Evolutionary conservation across 2,113 vertebrate genomes (phyloP).

Genomic region (Pungitius pungitius): DNA sequence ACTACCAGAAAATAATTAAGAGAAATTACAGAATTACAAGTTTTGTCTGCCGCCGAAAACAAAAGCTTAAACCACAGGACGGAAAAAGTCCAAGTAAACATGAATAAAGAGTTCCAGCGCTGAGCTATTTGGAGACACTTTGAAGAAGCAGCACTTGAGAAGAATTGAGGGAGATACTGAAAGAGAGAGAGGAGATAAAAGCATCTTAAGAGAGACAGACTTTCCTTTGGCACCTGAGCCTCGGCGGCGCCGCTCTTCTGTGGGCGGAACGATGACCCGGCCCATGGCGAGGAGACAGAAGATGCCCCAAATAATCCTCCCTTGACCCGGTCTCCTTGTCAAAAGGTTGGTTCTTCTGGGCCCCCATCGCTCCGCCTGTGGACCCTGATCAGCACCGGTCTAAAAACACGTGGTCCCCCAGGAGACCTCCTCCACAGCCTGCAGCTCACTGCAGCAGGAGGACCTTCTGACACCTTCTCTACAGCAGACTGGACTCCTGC

Average conservation of each 20-base stretch:
- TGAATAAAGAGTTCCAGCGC: slow-evolving; percentile 56
- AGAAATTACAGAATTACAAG: slow-evolving; percentile 12
- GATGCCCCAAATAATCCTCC: slow-evolving; percentile 44
- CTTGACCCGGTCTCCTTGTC: slow-evolving; percentile 20
- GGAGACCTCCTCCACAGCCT: slow-evolving; percentile 30
- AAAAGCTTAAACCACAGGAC: slow-evolving; percentile 47
- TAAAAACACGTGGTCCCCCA: slow-evolving; percentile 14
- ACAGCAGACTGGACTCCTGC: too few relatives aligned
- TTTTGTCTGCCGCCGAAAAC: slow-evolving; percentile 36
- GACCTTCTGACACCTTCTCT: slow-evolving; percentile 37
- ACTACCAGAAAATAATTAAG: slow-evolving; percentile 15
- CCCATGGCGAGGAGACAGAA: slow-evolving; percentile 41
- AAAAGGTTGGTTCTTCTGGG: slow-evolving; percentile 6
- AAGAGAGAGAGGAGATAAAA: slow-evolving; percentile 36
- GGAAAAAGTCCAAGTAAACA: slow-evolving; percentile 51
- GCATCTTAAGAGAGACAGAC: slow-evolving; percentile 41
- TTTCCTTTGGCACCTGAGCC: slow-evolving; percentile 71
- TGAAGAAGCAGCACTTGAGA: slow-evolving; percentile 75
- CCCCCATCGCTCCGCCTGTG: slow-evolving; percentile 10
- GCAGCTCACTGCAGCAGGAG: slow-evolving; percentile 30
- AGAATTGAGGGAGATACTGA: slow-evolving; percentile 61
- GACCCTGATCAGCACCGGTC: slow-evolving; percentile 36
- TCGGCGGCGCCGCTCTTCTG: slow-evolving; percentile 66
- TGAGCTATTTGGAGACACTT: slow-evolving; percentile 67
- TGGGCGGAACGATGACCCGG: slow-evolving; percentile 44